A percentile compares a stretch with the other conserved stretches of the same genome.
Evolutionary conservation across 2,888 invertebrate genomes (phyloP).

Genomic region (Osmoderma eremita): DNA sequence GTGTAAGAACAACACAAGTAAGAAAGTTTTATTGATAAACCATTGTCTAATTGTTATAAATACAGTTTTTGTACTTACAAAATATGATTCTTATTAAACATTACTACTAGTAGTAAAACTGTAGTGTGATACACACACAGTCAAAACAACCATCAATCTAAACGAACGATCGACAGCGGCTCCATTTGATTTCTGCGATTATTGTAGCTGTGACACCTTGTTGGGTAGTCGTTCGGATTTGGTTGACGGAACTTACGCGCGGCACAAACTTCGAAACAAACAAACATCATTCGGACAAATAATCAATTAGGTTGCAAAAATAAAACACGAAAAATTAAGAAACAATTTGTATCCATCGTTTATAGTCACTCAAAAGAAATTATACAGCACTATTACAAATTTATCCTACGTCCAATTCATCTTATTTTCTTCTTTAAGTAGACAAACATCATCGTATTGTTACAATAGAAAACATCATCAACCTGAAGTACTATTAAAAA

Average conservation of each 20-base stretch:
- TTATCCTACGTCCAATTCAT: constrained; percentile 58
- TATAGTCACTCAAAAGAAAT: constrained; percentile 63
- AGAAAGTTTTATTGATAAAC: constrained; percentile 44
- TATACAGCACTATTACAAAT: constrained; percentile 62
- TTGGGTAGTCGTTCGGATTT: constrained; percentile 24
- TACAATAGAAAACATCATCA: constrained; percentile 41
- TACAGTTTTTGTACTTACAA: constrained; percentile 46
- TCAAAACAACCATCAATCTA: constrained; percentile 39
- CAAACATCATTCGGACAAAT: constrained; percentile 31
- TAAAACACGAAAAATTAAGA: constrained; percentile 55
- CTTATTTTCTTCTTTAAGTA: constrained; percentile 53
- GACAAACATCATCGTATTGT: constrained; percentile 41
- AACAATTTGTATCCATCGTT: constrained; percentile 63
- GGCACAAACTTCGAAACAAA: constrained; percentile 27
- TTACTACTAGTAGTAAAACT: constrained; percentile 44
- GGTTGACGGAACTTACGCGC: constrained; percentile 37
- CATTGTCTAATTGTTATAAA: constrained; percentile 43
- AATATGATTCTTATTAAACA: constrained; percentile 44
- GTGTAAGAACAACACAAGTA: constrained; percentile 43
- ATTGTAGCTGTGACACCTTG: constrained; percentile 19
- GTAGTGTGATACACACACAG: constrained; percentile 43
- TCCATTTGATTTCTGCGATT: constrained; percentile 38
- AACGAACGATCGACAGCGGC: constrained; percentile 36
- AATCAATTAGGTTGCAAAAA: constrained; percentile 46
- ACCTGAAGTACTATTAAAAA: constrained; percentile 41